Evolutionary conservation across 2,113 vertebrate species (phyloP).

Genomic region (Acanthisitta chloris): DNA sequence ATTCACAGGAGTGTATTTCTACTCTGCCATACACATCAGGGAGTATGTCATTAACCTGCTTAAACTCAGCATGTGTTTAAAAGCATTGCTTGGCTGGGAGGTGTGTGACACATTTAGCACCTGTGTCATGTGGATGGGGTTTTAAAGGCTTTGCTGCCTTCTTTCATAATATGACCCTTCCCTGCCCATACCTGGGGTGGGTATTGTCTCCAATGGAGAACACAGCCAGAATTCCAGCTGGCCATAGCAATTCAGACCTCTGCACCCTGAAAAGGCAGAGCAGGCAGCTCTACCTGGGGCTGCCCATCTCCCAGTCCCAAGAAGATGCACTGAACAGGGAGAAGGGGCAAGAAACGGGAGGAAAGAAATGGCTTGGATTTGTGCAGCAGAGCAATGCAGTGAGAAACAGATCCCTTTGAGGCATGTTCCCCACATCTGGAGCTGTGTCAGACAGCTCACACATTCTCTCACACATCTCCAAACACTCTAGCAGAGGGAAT

Average conservation of each 20-base stretch:
- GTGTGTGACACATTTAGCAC: not conserved
- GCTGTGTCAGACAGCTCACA: not conserved
- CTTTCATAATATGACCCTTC: not conserved
- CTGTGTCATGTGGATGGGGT: rapidly evolving
- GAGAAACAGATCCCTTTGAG: not conserved
- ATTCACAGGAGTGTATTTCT: not conserved
- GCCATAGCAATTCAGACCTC: rapidly evolving
- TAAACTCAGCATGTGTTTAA: not conserved
- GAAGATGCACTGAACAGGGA: not conserved
- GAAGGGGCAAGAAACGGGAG: not conserved
- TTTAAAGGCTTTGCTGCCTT: not conserved
- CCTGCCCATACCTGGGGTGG: not conserved
- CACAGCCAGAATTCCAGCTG: too few species aligned
- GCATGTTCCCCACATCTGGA: not conserved
- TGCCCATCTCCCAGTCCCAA: not conserved
- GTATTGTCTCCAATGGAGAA: not conserved
- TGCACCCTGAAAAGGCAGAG: too few species aligned
- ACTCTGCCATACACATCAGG: not conserved
- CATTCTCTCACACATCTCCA: not conserved
- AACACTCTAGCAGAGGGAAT: not conserved
- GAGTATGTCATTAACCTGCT: not conserved
- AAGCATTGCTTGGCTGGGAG: not conserved
- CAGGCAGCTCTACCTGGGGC: not conserved
- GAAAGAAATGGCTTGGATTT: rapidly evolving
- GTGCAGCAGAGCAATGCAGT: not conserved